Conservation (phyloP, 2,113 vertebrate species). For the Terrapene triunguis region DNA sequence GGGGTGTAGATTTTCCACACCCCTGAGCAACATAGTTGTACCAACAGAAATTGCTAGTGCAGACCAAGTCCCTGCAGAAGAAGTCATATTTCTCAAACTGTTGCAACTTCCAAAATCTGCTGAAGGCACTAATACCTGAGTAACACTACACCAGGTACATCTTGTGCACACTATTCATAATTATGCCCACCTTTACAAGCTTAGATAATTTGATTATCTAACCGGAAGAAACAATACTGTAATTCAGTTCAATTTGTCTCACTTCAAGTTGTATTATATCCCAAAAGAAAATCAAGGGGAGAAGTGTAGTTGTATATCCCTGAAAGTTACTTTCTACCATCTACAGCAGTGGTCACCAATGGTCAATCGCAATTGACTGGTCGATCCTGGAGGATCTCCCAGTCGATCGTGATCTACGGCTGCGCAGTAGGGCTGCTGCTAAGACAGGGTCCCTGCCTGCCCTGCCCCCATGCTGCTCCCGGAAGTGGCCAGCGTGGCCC, state of each 20-base stretch:
- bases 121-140: neutral
- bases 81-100: neutral
- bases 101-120: neutral
- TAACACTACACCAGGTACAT: conserved; percentile 7
- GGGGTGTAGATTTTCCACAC: neutral
- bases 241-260: neutral
- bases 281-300: neutral
- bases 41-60: neutral
- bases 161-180: neutral
- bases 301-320: neutral
- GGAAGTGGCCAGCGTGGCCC: no score
- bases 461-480: no score
- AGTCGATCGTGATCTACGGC: no score
- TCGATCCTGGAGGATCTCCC: no score
- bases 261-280: neutral
- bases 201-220: conserved; percentile 7
- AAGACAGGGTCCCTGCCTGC: no score
- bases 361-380: no score
- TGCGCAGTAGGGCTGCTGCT: no score
- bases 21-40: neutral
- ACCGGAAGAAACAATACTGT: neutral
- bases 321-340: neutral
- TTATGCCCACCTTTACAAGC: neutral
- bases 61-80: neutral
- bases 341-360: neutral